Evolutionary conservation across 2,797 vertebrate genomes (phyloP).

Genomic region (Dermochelys coriacea): DNA sequence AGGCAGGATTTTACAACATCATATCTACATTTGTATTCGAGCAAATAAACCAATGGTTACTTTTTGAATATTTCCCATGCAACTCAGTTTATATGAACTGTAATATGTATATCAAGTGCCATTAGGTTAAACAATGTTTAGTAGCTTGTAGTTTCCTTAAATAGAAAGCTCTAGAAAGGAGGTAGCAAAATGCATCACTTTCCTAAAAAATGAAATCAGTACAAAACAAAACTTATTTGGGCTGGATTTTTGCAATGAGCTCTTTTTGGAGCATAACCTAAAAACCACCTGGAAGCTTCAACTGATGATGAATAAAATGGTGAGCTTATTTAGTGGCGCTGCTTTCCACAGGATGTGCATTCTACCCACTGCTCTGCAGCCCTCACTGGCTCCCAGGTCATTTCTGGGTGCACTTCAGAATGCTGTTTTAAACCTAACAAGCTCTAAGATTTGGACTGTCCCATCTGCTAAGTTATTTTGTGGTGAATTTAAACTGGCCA

Average conservation of each 20-base stretch:
- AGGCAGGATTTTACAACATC: background rate
- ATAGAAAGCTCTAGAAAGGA: background rate
- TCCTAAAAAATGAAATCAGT: background rate
- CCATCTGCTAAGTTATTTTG: fast-evolving
- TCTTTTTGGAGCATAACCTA: background rate
- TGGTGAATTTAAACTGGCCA: background rate
- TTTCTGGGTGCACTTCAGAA: background rate
- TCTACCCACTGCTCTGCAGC: background rate
- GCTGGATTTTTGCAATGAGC: background rate
- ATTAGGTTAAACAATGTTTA: background rate
- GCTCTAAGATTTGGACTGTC: background rate
- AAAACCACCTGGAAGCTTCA: background rate
- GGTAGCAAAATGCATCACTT: fast-evolving
- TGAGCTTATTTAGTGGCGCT: background rate
- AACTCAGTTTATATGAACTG: background rate
- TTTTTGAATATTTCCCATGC: background rate
- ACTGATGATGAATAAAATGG: background rate
- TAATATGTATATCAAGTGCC: background rate
- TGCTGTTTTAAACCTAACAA: background rate
- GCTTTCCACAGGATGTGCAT: background rate
- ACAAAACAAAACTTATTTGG: background rate
- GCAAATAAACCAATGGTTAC: background rate
- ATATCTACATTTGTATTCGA: background rate
- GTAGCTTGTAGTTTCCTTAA: background rate
- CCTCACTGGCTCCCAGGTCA: fast-evolving